Percentiles rank a stretch among this genome's conserved stretches.
phyloP scores from a whole-genome alignment of 1,140 invertebrate species.

The Thaumetopoea pityocampa region DNA sequence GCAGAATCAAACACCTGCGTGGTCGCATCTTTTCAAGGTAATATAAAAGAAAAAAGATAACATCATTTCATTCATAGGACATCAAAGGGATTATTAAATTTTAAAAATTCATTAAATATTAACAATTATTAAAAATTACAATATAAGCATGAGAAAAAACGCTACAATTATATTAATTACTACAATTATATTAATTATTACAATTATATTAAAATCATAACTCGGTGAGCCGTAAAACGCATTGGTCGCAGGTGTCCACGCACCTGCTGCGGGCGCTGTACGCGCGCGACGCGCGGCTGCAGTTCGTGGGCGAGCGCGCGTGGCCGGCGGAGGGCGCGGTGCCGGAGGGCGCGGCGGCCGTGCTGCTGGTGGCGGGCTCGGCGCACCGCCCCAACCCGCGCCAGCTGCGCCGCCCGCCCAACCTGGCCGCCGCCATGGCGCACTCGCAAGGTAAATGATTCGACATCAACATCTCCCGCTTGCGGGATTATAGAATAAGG shows the following conservation, averaged over 20 bases:
- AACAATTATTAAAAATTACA: too few relatives aligned
- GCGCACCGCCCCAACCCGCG: slow-evolving; percentile 28
- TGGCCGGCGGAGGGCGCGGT: slow-evolving; percentile 38
- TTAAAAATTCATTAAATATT: background rate
- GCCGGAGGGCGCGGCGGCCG: slow-evolving; percentile 28
- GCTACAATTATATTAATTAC: too few relatives aligned
- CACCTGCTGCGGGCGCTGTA: slow-evolving; percentile 88
- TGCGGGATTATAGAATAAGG: too few relatives aligned
- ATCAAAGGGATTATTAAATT: too few relatives aligned
- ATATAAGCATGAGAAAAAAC: too few relatives aligned
- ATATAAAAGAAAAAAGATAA: too few relatives aligned
- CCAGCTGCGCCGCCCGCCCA: slow-evolving; percentile 23
- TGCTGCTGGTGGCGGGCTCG: slow-evolving; percentile 30
- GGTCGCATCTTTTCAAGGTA: slow-evolving; percentile 80
- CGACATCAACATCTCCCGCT: background rate
- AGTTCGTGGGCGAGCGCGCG: slow-evolving; percentile 43
- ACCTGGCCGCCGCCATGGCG: slow-evolving; percentile 23
- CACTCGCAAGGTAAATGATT: slow-evolving; percentile 14
- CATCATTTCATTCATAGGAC: too few relatives aligned
- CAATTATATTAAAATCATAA: too few relatives aligned
- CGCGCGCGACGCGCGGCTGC: slow-evolving; percentile 82
- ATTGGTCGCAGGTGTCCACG: slow-evolving; percentile 77
- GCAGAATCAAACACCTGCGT: slow-evolving; percentile 66
- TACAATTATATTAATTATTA: too few relatives aligned
- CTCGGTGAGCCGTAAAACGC: too few relatives aligned